Conservation (phyloP, 2,888 invertebrate species). For the Phalangium opilio region DNA sequence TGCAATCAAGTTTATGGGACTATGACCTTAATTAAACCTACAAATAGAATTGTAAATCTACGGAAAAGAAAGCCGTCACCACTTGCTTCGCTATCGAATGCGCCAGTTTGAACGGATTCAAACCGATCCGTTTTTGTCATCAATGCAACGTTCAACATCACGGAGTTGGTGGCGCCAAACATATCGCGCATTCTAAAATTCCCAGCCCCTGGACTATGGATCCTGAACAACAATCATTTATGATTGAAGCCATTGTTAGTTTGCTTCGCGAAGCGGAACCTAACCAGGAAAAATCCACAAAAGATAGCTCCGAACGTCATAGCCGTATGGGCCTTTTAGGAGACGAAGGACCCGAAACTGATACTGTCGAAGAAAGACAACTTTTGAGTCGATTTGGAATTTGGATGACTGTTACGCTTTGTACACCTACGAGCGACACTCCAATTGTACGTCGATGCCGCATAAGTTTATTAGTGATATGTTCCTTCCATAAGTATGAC, state of each 20-base stretch:
- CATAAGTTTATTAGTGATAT: neutral
- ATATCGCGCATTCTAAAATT: constrained; percentile 74
- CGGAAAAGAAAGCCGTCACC: constrained; percentile 78
- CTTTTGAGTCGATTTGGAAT: constrained; percentile 87
- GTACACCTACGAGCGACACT: constrained; percentile 34
- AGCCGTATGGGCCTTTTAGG: constrained; percentile 10
- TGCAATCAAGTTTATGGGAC: no score
- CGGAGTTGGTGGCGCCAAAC: constrained; percentile 53
- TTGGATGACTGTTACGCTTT: constrained; percentile 89
- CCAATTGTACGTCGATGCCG: constrained; percentile 28
- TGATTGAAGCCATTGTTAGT: constrained; percentile 79
- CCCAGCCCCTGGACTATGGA: constrained; percentile 79
- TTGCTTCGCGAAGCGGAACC: constrained; percentile 83
- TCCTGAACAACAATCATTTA: constrained; percentile 75
- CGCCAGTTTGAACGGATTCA: constrained; percentile 86
- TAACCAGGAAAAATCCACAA: constrained; percentile 42
- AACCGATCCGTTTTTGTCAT: constrained; percentile 82
- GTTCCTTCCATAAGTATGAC: no score
- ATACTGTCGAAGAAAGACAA: constrained; percentile 66
- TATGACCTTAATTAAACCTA: no score
- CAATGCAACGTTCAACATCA: constrained; percentile 80
- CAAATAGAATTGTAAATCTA: constrained; percentile 79
- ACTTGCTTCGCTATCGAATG: constrained; percentile 96
- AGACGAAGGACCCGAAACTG: constrained; percentile 16
- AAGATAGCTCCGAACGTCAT: constrained; percentile 25